Evolutionary conservation across 2,797 vertebrate species (phyloP).

Genomic region (Sebastiscus albofasciatus): DNA sequence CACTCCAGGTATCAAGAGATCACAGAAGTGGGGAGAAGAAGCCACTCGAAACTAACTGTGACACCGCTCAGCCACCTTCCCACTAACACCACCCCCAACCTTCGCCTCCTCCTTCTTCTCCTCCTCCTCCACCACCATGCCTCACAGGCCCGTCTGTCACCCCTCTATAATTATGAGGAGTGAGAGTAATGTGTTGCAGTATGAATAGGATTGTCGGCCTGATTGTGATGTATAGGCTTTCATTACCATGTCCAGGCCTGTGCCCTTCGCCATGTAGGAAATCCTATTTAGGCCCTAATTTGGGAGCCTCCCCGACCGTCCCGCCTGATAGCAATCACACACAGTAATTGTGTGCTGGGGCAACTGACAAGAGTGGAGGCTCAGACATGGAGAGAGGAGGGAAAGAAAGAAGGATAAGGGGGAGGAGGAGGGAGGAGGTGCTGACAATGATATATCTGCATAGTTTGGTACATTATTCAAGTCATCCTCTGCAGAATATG

Average conservation of each 20-base stretch:
- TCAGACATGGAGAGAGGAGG: constrained; percentile 63
- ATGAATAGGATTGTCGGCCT: constrained; percentile 95
- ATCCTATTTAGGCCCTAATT: constrained; percentile 99
- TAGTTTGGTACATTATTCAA: constrained; percentile 79
- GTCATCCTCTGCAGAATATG: constrained; percentile 72
- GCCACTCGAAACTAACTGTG: constrained; percentile 65
- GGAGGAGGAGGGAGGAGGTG: constrained; percentile 55
- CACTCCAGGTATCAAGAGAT: constrained; percentile 65
- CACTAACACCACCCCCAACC: not conserved
- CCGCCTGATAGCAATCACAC: constrained; percentile 99
- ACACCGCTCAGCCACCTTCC: constrained; percentile 51
- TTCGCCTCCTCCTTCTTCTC: constrained; percentile 12
- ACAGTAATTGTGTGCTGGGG: constrained; percentile 98
- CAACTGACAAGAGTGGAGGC: constrained; percentile 89
- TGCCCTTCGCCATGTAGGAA: constrained; percentile 96
- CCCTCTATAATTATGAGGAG: constrained; percentile 90
- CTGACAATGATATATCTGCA: constrained; percentile 82
- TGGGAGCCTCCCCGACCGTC: constrained; percentile 96
- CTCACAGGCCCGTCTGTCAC: constrained; percentile 85
- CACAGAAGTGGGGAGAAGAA: constrained; percentile 62
- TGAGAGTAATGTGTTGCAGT: constrained; percentile 92
- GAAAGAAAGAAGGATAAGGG: constrained; percentile 85
- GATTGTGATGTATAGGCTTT: constrained; percentile 99
- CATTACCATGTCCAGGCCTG: constrained; percentile 97
- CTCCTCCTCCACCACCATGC: constrained; percentile 55